Base-by-base conservation (phyloP, 1,140 invertebrate species). In the Drosophila tropicalis region DNA sequence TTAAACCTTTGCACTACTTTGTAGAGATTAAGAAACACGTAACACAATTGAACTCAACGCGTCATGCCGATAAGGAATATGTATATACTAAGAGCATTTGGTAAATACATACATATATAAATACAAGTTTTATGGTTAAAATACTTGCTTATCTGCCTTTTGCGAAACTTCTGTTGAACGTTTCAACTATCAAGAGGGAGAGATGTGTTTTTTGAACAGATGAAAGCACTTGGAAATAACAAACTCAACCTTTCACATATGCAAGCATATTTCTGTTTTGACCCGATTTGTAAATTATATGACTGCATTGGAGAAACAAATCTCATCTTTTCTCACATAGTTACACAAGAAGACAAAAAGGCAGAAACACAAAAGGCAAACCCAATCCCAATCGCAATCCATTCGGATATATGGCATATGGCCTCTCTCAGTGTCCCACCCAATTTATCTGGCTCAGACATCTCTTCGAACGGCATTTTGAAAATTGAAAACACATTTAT, bases 401-500 rank as follows among this genome's bases (percentile, higher is more conserved):
- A 36, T 36, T 9, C 12, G 9, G 17, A 54, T 22, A 54, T 12
- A 54, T 19, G 55, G n/a, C 56, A 34, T 19, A 19, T 57, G 29
- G 10, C 29, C 29, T 29, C 29, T 6, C 29, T 29, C 29, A 29
- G 29, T 5, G 29, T 32, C 56, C 56, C 56, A 34, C n/a, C 29
- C 10, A 34, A 34, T 58, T 58, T 58, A 58, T 58, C 56, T 58
- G 56, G 32, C 56, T 58, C 15, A 36, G 56, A 58, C 56, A 58
- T 58, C 56, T 58, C 32, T 36, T 15, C 29, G 7, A 58, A 36
- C 56, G 56, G 32, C 56, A 39, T 56, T 12, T 72, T 63, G 62
- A 10, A 72, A 76, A 76, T 78, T 78, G 76, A 78, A 79, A 76
- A 79, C 68, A 79, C 72, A 79, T 79, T 79, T 79, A 66, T 76